These are phyloP conservation scores for Plagiodera versicolora DNA, from an alignment of 2,888 invertebrate genomes.

Conservation along the genomic window DNA sequence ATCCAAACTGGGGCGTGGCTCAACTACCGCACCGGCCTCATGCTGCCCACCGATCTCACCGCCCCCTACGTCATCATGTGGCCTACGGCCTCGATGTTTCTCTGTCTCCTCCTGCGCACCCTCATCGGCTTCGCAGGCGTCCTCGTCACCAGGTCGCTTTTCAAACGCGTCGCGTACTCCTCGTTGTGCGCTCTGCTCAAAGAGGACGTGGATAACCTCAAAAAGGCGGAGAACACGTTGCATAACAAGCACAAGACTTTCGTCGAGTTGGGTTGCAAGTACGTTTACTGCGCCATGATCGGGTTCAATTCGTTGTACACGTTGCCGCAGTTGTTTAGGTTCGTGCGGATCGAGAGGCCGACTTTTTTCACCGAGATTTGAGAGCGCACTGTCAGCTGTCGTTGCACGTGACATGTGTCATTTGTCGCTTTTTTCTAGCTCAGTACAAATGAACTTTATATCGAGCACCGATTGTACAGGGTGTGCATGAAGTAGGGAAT, in stretches of 20 bases:
- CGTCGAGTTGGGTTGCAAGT: constrained; percentile 83
- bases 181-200: constrained; percentile 70
- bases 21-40: constrained; percentile 78
- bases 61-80: constrained; percentile 76
- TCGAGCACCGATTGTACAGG: too few relatives aligned
- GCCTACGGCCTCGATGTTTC: constrained; percentile 75
- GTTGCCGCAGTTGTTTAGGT: constrained; percentile 76
- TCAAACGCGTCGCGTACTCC: constrained; percentile 71
- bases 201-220: constrained; percentile 67
- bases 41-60: constrained; percentile 60
- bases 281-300: constrained; percentile 76
- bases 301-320: constrained; percentile 78
- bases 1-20: constrained; percentile 81
- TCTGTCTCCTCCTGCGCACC: constrained; percentile 68
- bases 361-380: constrained; percentile 82
- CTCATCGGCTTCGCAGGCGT: constrained; percentile 76
- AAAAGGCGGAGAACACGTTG: constrained; percentile 65
- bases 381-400: neutral
- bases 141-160: constrained; percentile 66
- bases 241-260: constrained; percentile 72
- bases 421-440: too few relatives aligned
- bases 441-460: too few relatives aligned
- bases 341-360: constrained; percentile 76
- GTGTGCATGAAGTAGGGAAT: too few relatives aligned
- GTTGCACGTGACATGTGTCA: too few relatives aligned